Conservation (phyloP, 2,113 vertebrate genomes). For the Leptobrachium ailaonicum region DNA sequence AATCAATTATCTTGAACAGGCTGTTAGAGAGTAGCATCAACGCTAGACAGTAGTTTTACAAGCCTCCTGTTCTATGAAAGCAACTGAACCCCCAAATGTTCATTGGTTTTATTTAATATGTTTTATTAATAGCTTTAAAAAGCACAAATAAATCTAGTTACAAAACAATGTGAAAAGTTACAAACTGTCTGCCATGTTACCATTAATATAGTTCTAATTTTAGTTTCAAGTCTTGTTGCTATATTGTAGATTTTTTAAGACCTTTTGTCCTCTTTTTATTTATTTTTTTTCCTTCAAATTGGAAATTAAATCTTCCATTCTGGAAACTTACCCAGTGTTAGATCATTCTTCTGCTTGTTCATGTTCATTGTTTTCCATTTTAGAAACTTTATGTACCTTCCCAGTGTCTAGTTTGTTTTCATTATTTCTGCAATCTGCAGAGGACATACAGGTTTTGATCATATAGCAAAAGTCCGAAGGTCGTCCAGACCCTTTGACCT, state of each 20-base stretch:
- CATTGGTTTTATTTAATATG: no score
- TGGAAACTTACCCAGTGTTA: not conserved
- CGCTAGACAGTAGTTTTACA: no score
- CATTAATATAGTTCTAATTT: no score
- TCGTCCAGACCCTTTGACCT: constrained; percentile 24
- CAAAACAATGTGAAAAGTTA: no score
- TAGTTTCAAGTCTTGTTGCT: no score
- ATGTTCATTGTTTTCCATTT: not conserved
- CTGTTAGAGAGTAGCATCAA: no score
- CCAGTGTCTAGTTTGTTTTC: not conserved
- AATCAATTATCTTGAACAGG: no score
- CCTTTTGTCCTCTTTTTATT: not conserved
- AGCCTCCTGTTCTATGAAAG: no score
- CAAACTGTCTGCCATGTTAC: no score
- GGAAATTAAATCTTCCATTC: not conserved
- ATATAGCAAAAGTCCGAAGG: not conserved
- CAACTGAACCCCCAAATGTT: no score
- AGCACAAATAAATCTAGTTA: no score
- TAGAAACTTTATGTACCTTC: not conserved
- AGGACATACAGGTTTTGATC: not conserved
- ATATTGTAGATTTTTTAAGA: not conserved
- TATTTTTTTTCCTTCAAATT: not conserved
- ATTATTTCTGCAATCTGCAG: not conserved
- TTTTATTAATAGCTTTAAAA: no score
- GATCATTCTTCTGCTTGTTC: not conserved